Base-by-base conservation (phyloP, 2,797 vertebrate genomes). In the Phalanger gymnotis region DNA sequence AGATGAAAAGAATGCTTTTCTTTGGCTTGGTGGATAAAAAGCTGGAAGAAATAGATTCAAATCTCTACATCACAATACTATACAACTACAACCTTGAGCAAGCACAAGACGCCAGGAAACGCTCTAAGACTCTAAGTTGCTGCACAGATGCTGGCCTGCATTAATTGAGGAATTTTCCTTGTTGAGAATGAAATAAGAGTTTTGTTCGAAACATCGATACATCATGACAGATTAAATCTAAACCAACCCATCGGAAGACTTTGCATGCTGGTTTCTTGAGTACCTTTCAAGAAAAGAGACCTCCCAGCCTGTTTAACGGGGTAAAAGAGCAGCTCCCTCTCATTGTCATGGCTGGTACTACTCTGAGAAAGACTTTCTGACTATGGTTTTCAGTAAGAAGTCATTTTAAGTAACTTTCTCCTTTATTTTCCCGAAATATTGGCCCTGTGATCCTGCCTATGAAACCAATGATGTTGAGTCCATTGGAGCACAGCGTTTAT, bases 361-460 rank as follows among this genome's bases (percentile, higher is more conserved):
- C 92, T 95, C 93, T 61, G 73, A 90, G 1, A 91, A 92, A 91
- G 2, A 66, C 6, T 66, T 94, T 96, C 87, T 57, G 28, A 27
- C 22, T 47, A 55, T 96, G 66, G 90, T 92, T 58, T 25, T 52
- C 53, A 5, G 47, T 25, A 81, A 12, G 93, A 92, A 93, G n/a
- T 27, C 30, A 13, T 1, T 54, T 89, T 55, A 90, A 66, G 66
- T 34, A 95, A 92, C 6, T 22, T 4, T 91, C 30, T 95, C 6
- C 31, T 58, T 81, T 30, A 58, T 61, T 55, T 96, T 16, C 89
- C 27, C 12, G 91, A 92, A 92, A 0, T 28, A 1, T 55, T 94
- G 93, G 34, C 51, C 54, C 14, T 0, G 0, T 51, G 31, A 0
- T 22, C 34, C 40, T 51, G 16, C 4, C 13, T 5, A 22, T 81